phyloP scores from a whole-genome alignment of 37 sponge, comb jelly and placozoan species.

The Halichondria panicea region DNA sequence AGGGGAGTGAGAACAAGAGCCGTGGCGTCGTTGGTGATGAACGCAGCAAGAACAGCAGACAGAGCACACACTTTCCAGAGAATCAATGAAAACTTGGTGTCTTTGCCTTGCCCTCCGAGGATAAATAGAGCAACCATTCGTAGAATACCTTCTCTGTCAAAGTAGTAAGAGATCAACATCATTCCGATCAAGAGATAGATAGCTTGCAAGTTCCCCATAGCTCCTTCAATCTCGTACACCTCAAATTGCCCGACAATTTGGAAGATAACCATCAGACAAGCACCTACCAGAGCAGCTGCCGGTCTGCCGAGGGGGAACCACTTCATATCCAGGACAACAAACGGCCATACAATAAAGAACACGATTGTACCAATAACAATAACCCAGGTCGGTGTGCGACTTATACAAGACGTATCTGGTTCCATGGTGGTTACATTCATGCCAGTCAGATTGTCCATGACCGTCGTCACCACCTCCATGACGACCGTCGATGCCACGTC shows the following conservation, averaged over 20 bases:
- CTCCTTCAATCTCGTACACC: slow-evolving; percentile 67
- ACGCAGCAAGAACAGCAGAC: slow-evolving; percentile 73
- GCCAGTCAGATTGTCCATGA: no score
- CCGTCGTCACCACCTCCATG: no score
- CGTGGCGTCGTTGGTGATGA: slow-evolving; percentile 88
- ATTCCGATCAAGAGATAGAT: slow-evolving; percentile 84
- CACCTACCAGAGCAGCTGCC: slow-evolving; percentile 79
- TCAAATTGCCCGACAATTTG: slow-evolving; percentile 64
- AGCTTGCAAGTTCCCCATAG: slow-evolving; percentile 70
- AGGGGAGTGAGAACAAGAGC: slow-evolving; percentile 79
- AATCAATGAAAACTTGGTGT: slow-evolving; percentile 41
- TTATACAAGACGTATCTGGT: slow-evolving; percentile 6
- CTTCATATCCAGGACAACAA: slow-evolving; percentile 87
- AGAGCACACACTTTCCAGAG: slow-evolving; percentile 80
- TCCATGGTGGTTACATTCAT: no score
- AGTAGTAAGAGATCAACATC: slow-evolving; percentile 88
- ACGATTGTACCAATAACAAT: slow-evolving; percentile 63
- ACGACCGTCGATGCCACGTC: no score
- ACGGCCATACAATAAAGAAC: slow-evolving; percentile 83
- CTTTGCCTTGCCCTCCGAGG: slow-evolving; percentile 30
- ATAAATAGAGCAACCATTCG: slow-evolving; percentile 48
- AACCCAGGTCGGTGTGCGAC: slow-evolving; percentile 27
- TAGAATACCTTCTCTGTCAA: slow-evolving; percentile 79
- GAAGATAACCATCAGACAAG: slow-evolving; percentile 78
- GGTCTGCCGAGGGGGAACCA: slow-evolving; percentile 81